Base-by-base conservation (phyloP, 1,140 invertebrate genomes). In the Archivesica marissinica region DNA sequence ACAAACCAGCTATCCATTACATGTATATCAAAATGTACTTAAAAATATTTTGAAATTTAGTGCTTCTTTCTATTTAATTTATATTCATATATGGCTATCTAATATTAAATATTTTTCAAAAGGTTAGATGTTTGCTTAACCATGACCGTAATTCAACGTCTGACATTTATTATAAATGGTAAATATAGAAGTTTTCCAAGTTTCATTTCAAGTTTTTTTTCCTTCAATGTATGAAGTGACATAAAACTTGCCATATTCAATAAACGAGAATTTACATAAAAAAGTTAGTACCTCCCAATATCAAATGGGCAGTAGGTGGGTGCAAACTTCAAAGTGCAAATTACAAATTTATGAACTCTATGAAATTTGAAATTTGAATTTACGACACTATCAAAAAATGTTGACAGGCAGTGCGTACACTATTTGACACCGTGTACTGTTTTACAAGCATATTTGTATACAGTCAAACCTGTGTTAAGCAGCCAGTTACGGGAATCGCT, bases 281-380 rank as follows among this genome's bases (percentile, higher is more conserved):
- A 44, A 47, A 33, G 33, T 75, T 52, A 4, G 28, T 75, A 75
- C 72, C 52, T n/a, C 47, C 44, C 50, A 38, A 41, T 78, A 61
- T 61, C 38, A 66, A 66, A 44, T 39, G 76, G 11, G 23, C 33
- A 75, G 28, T 0, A 38, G 30, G 0, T 0, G 25, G 15, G 15
- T 3, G 15, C 17, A 39, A 9, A 75, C 72, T 75, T 75, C 72
- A 80, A 80, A 80, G 77, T 33, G 39, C 23, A 66, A 44, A 64
- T 50, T 50, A 50, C 50, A 80, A 68, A 68, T 80, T 80, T 80
- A 80, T 50, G 61, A 80, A 68, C 28, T 72, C 33, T 33, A 13
- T 82, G 79, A 82, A 82, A 82, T 82, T 82, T 82, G 66, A 82
- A 74, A 54, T 74, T 59, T 82, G 54, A 82, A 74, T 72, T 80